A percentile compares a stretch with the other conserved stretches of the same genome.
phyloP scores from a whole-genome alignment of 1,140 invertebrate genomes.

The Danaus plexippus region DNA sequence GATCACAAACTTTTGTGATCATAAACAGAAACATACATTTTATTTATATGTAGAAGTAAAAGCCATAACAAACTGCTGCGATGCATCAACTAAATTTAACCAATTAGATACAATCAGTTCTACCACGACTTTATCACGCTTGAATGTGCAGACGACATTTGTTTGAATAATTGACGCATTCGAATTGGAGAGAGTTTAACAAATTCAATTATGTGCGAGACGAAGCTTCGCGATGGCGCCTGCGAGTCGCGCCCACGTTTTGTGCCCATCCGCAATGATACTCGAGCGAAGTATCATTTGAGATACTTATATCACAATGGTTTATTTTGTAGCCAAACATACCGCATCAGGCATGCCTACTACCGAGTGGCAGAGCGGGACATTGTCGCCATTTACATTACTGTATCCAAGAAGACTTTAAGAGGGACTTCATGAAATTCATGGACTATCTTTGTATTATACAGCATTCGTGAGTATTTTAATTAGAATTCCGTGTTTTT shows the following conservation, averaged over 20 bases:
- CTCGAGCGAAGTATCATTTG: slow-evolving; percentile 7
- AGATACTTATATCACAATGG: slow-evolving; percentile 4
- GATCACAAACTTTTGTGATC: no score
- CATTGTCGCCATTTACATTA: slow-evolving; percentile 76
- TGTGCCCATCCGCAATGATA: slow-evolving; percentile 10
- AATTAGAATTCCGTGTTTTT: no score
- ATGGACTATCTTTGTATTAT: slow-evolving; percentile 80
- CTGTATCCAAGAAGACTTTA: slow-evolving; percentile 76
- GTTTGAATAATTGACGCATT: slow-evolving; percentile 28
- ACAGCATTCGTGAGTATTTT: slow-evolving; percentile 71
- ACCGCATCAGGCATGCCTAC: slow-evolving; percentile 74
- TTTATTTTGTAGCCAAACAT: slow-evolving; percentile 35
- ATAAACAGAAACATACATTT: no score
- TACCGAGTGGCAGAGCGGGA: slow-evolving; percentile 73
- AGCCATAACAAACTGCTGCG: no score
- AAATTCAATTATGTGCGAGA: slow-evolving; percentile 25
- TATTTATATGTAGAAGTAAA: no score
- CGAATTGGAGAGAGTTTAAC: slow-evolving; percentile 27
- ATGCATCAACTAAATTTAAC: background rate
- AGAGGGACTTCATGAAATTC: slow-evolving; percentile 71
- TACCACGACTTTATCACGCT: slow-evolving; percentile 4
- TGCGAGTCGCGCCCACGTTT: slow-evolving; percentile 23
- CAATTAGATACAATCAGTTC: slow-evolving; percentile 5
- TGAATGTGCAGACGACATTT: slow-evolving; percentile 14
- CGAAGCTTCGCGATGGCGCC: slow-evolving; percentile 22